A percentile compares a stretch with the other conserved stretches of the same genome.
Evolutionary conservation across 2,113 vertebrate genomes (phyloP).

Genomic region (Mastomys coucha): DNA sequence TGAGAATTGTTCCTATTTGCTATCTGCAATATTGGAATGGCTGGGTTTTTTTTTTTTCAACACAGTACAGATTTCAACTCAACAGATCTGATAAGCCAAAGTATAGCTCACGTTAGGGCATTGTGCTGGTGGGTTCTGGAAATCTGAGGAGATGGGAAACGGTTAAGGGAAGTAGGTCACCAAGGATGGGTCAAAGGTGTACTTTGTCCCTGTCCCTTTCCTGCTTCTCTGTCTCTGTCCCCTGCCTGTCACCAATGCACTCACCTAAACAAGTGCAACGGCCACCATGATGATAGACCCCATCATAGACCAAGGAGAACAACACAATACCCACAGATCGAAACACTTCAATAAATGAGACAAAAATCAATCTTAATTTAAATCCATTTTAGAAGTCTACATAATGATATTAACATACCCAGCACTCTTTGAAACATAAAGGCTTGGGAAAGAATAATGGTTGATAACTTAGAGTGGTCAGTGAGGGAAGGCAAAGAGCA

Average conservation of each 20-base stretch:
- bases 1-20: background rate
- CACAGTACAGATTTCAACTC: background rate
- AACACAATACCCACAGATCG: too few species aligned
- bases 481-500: background rate
- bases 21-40: background rate
- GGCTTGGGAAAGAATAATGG: background rate
- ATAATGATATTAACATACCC: background rate
- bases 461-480: too few species aligned
- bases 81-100: background rate
- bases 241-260: background rate
- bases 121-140: background rate
- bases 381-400: background rate
- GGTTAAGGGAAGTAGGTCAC: background rate
- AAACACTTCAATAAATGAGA: background rate
- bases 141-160: background rate
- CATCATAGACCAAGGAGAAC: background rate
- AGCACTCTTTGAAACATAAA: background rate
- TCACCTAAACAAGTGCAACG: background rate
- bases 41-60: background rate
- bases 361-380: background rate
- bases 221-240: background rate
- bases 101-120: background rate
- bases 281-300: fast-evolving
- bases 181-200: background rate
- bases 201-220: too few species aligned